Evolutionary conservation across 2,888 invertebrate genomes (phyloP), one percentile per base, ranked within the genome.

Genomic region (Zele albiditarsus): DNA sequence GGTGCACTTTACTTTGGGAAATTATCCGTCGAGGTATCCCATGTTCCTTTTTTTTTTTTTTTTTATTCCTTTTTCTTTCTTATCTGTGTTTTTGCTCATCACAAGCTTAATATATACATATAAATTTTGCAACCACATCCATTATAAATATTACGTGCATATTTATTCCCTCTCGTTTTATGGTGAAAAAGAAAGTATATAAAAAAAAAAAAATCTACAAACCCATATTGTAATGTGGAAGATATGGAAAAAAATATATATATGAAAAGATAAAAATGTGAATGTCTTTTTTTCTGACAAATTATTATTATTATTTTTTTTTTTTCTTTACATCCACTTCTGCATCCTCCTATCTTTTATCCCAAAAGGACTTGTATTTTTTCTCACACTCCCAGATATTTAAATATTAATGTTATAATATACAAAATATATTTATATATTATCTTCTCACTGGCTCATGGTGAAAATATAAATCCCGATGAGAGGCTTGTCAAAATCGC

Each of bases 61-160:
- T 65, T 65, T 27, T 66, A 14, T 27, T 66, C n/a, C 12, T 14
- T 66, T 27, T 27, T 66, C n/a, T 25, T 14, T 31, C 14, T 31
- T 12, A 31, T 68, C 20, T 49, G 38, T 38, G 38, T 38, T 38
- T 38, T 38, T 38, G 38, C 38, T 38, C 38, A 38, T 38, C 38
- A 38, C 38, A 12, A 12, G 38, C 12, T 38, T 38, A 38, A 38
- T 38, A 38, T 6, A 38, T 57, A 28, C 12, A 27, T 10, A 20
- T 23, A 20, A 2, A 53, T 6, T 53, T 53, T 10, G 20, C 23
- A 27, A 53, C 28, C 23, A 23, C 27, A 53, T 68, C 68, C 68
- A 68, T 68, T 68, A 68, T 28, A 57, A 68, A 68, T 49, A 68
- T 68, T 68, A 16, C 57, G 49, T 27, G 31, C 6, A 20, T 57